Conservation (phyloP, 2,113 vertebrate genomes). For the Xenotilapia caudafasciata region DNA sequence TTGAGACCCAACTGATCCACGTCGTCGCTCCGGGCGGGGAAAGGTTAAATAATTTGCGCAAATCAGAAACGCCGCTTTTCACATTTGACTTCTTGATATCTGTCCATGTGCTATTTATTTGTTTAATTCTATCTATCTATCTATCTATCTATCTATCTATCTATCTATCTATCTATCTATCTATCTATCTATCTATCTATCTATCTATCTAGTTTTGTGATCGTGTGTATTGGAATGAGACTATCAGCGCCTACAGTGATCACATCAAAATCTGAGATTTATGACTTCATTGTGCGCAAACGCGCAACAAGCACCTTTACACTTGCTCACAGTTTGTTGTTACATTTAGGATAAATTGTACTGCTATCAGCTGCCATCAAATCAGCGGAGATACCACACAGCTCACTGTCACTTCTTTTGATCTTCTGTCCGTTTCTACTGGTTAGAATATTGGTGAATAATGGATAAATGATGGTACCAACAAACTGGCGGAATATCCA, state of each 20-base stretch:
- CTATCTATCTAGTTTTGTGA: background rate
- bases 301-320: background rate
- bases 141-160: slow-evolving; percentile 31
- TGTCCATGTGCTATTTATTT: slow-evolving; percentile 4
- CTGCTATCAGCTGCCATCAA: background rate
- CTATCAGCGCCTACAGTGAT: slow-evolving; percentile 1
- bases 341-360: background rate
- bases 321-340: background rate
- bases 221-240: background rate
- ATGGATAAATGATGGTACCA: background rate
- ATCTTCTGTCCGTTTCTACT: background rate
- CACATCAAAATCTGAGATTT: slow-evolving; percentile 19
- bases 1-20: slow-evolving; percentile 67
- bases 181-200: slow-evolving; percentile 36
- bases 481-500: background rate
- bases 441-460: background rate
- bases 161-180: slow-evolving; percentile 33
- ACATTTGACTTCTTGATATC: background rate
- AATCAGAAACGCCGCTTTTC: slow-evolving; percentile 49
- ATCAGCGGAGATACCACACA: background rate
- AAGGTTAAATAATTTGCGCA: slow-evolving; percentile 75
- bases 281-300: slow-evolving; percentile 6
- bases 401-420: background rate
- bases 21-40: slow-evolving; percentile 57
- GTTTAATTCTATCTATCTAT: slow-evolving; percentile 6